phyloP scores from a whole-genome alignment of 2,888 invertebrate genomes.

The Oxyteleia sp. region DNA sequence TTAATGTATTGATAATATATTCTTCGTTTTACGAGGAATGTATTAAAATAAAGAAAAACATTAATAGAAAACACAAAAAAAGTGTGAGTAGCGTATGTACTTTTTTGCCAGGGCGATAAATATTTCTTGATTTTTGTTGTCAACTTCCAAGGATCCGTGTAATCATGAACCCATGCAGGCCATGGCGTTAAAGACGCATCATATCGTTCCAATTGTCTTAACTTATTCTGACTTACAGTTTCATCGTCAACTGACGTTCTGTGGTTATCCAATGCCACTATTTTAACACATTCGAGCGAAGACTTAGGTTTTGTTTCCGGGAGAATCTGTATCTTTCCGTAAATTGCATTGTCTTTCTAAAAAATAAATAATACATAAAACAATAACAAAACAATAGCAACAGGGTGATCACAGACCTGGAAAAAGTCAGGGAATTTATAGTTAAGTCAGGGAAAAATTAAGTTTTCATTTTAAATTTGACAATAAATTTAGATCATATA shows the following conservation, averaged over 20 bases:
- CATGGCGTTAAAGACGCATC: slow-evolving; percentile 63
- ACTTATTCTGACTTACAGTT: slow-evolving; percentile 13
- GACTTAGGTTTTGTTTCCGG: slow-evolving; percentile 56
- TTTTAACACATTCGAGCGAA: slow-evolving; percentile 45
- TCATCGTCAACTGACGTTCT: slow-evolving; percentile 9
- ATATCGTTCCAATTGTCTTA: slow-evolving; percentile 43
- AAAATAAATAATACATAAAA: too few relatives aligned
- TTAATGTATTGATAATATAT: too few relatives aligned
- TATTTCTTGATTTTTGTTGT: slow-evolving; percentile 42
- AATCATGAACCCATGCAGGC: slow-evolving; percentile 65
- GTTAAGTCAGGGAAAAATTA: too few relatives aligned
- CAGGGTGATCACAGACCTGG: too few relatives aligned
- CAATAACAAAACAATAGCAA: not conserved
- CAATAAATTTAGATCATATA: too few relatives aligned
- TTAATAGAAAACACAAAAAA: not conserved
- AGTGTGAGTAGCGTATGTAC: slow-evolving; percentile 21
- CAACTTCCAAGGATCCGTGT: slow-evolving; percentile 51
- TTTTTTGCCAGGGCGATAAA: slow-evolving; percentile 55
- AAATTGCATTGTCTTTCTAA: slow-evolving; percentile 29
- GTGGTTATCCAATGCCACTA: slow-evolving; percentile 54
- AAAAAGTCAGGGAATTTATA: too few relatives aligned
- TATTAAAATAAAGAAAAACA: not conserved
- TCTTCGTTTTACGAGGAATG: too few relatives aligned
- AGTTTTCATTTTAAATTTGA: too few relatives aligned
- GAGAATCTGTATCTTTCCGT: slow-evolving; percentile 56